Base-by-base conservation (phyloP, 1,140 invertebrate genomes). In the Hycleus cichorii region DNA sequence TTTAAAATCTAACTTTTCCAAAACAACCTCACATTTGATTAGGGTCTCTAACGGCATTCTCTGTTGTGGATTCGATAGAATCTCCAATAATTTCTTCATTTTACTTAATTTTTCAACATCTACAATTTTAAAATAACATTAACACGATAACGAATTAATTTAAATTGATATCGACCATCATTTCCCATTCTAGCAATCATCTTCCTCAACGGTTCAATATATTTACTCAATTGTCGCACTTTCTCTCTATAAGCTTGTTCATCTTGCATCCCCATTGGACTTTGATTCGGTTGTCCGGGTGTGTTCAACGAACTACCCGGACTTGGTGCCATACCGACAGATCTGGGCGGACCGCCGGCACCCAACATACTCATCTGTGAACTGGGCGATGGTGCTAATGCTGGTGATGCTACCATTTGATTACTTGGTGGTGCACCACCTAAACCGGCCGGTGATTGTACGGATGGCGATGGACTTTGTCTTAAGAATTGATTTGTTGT, bases 211-310 rank as follows among this genome's bases (percentile, higher is more conserved):
- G 94, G 92, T 60, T 95, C 94, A 64, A 95, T 93, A 69, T 94
- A 97, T 73, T 93, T 95, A 65, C 87, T 91, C 3, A 97, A 77
- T 69, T 95, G 90, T 32, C 90, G 82, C 40, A 96, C 86, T 77
- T 96, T 97, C 64, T 96, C 93, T 54, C 91, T 75, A 68, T 96
- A 97, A 1, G 87, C 85, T 49, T 90, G 89, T 66, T 96, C 93
- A 65, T 96, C 93, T 72, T 83, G 74, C 66, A 74, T 69, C 40
- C 80, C 77, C 48, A 86, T 79, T 0, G 86, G 87, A 75, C 86
- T 88, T 10, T 86, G 84, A 1, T 81, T 84, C 2, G 83, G 82
- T 24, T 87, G 85, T 27, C 85, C 84, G 0, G 88, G 90, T 27
- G 88, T 93, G 72, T 93, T 91, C 5, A 92, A 76, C 0, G 88